These are phyloP conservation scores for Apotomis turbidana DNA, from an alignment of 2,888 invertebrate species.

Conservation along the genomic window DNA sequence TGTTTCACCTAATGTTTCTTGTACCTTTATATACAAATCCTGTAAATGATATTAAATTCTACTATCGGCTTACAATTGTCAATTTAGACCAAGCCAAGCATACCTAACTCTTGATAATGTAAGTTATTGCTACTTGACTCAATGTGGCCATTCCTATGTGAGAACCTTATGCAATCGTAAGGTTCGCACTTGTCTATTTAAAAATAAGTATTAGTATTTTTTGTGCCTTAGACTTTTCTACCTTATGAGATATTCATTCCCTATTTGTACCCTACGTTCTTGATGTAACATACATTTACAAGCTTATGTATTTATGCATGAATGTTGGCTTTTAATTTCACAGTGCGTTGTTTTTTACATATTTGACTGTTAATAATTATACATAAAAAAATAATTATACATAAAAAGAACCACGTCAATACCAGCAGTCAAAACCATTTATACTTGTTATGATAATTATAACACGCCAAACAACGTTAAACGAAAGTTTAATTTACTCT, in stretches of 20 bases:
- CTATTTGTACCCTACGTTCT: not conserved
- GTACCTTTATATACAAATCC: too few relatives aligned
- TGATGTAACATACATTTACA: slow-evolving; percentile 1
- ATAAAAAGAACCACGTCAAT: slow-evolving; percentile 8
- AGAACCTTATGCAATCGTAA: not conserved
- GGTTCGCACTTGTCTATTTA: not conserved
- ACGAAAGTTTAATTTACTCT: slow-evolving; percentile 13
- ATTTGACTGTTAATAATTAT: slow-evolving; percentile 10
- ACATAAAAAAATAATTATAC: slow-evolving; percentile 12
- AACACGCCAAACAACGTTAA: slow-evolving; percentile 7
- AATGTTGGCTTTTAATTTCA: slow-evolving; percentile 26
- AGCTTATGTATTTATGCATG: slow-evolving; percentile 1
- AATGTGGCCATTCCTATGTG: not conserved
- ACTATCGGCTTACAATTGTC: too few relatives aligned
- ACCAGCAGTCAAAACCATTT: too few relatives aligned
- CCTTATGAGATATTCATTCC: not conserved
- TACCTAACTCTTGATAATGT: too few relatives aligned
- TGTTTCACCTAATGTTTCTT: too few relatives aligned
- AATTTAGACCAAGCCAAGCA: too few relatives aligned
- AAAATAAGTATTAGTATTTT: not conserved
- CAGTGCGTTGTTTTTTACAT: slow-evolving; percentile 21
- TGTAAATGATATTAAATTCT: too few relatives aligned
- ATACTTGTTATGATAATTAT: slow-evolving; percentile 15
- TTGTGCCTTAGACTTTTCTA: not conserved
- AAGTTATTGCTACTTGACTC: too few relatives aligned